These are phyloP conservation scores for Malacosoma neustria DNA, from an alignment of 2,888 invertebrate species.

Conservation along the genomic window DNA sequence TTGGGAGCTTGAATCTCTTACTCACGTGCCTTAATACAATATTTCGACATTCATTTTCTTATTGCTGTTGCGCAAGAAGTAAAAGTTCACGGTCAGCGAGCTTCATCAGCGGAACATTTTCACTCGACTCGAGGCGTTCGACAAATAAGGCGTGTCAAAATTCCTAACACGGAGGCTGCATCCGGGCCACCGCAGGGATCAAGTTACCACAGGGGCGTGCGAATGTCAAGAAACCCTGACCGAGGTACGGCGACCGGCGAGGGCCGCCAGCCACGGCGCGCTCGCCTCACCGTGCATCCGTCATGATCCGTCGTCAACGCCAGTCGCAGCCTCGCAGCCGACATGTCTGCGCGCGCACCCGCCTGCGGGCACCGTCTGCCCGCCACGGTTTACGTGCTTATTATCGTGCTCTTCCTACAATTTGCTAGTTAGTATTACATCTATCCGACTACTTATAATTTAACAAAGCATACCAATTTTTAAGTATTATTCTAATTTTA, in stretches of 20 bases:
- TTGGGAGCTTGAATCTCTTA: too few species aligned
- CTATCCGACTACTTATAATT: too few species aligned
- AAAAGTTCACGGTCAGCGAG: slow-evolving; percentile 58
- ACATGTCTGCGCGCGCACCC: slow-evolving; percentile 59
- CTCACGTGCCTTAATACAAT: too few species aligned
- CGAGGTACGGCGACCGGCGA: slow-evolving; percentile 23
- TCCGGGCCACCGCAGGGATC: slow-evolving; percentile 66
- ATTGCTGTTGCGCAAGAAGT: slow-evolving; percentile 44
- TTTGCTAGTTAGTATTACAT: slow-evolving; percentile 40
- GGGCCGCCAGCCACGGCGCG: slow-evolving; percentile 18
- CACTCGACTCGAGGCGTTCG: slow-evolving; percentile 37
- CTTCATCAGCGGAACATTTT: slow-evolving; percentile 37
- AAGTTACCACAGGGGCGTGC: slow-evolving; percentile 50
- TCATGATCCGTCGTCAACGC: slow-evolving; percentile 29
- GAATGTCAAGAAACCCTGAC: slow-evolving; percentile 70
- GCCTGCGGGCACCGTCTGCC: slow-evolving; percentile 15
- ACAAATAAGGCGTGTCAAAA: slow-evolving; percentile 58
- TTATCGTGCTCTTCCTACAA: slow-evolving; percentile 17
- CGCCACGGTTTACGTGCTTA: slow-evolving; percentile 17
- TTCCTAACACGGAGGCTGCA: slow-evolving; percentile 65
- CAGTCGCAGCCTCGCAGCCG: slow-evolving; percentile 33
- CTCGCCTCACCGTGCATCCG: slow-evolving; percentile 18
- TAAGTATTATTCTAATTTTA: too few species aligned
- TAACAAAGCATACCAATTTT: too few species aligned
- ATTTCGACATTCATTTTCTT: too few species aligned